Evolutionary conservation across 2,797 vertebrate species (phyloP).

Genomic region (Malacoraja senta): DNA sequence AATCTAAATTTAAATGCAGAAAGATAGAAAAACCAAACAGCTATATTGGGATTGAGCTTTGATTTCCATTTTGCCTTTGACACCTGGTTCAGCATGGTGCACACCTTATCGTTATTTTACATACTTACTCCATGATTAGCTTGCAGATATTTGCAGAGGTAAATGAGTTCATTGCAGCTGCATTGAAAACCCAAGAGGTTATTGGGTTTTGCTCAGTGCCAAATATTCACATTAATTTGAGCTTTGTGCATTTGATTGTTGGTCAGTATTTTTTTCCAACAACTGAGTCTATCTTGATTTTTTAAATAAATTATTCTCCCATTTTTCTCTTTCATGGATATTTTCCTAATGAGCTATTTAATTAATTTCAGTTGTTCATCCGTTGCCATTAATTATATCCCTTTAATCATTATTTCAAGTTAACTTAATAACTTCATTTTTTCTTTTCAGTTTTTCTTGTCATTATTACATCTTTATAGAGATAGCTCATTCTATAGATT

Average conservation of each 20-base stretch:
- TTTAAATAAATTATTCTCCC: background rate
- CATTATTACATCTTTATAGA: background rate
- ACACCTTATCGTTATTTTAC: background rate
- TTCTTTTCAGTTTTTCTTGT: background rate
- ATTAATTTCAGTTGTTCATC: background rate
- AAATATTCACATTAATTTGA: background rate
- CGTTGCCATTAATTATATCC: background rate
- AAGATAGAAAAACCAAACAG: too few species aligned
- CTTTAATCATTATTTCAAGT: background rate
- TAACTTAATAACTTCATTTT: background rate
- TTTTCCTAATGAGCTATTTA: background rate
- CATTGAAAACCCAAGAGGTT: slow-evolving; percentile 2
- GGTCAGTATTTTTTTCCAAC: background rate
- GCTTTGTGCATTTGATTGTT: background rate
- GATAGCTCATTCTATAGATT: background rate
- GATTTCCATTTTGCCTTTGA: too few species aligned
- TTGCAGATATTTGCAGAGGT: background rate
- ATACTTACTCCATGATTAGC: background rate
- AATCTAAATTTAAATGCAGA: background rate
- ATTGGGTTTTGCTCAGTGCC: background rate
- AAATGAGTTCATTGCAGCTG: slow-evolving; percentile 33
- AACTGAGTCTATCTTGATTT: background rate
- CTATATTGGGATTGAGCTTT: too few species aligned
- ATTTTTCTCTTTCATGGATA: background rate
- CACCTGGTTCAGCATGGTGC: background rate